Conservation (phyloP, 2,797 vertebrate genomes). For the Buceros bicornis region DNA sequence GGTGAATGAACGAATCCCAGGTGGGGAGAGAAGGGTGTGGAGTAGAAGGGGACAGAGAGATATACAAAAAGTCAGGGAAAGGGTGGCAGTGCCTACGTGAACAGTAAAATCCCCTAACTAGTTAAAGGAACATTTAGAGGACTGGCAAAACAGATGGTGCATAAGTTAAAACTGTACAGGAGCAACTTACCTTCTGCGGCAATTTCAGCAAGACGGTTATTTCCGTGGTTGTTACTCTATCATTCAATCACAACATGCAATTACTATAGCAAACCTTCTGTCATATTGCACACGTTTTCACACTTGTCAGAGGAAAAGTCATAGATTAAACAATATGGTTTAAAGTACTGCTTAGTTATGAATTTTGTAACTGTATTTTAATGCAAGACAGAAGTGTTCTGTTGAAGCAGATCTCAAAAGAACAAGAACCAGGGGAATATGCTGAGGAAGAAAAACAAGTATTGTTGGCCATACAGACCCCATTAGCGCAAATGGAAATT, state of each 20-base stretch:
- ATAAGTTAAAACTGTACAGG: conserved; percentile 56
- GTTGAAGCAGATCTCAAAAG: conserved; percentile 25
- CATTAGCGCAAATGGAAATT: conserved; percentile 4
- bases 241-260: conserved; percentile 70
- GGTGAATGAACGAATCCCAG: background rate
- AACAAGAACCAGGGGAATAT: background rate
- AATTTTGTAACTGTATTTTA: conserved; percentile 44
- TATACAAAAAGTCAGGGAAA: conserved; percentile 24
- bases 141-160: conserved; percentile 62
- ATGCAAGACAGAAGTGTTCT: conserved; percentile 35
- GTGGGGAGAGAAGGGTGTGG: background rate
- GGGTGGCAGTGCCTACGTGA: background rate
- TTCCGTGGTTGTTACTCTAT: conserved; percentile 32
- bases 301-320: conserved; percentile 52
- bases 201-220: conserved; percentile 46
- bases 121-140: conserved; percentile 56
- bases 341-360: conserved; percentile 47
- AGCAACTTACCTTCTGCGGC: conserved; percentile 54
- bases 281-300: conserved; percentile 23
- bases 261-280: conserved; percentile 59
- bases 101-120: conserved; percentile 33
- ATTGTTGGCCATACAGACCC: background rate
- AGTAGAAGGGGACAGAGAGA: background rate
- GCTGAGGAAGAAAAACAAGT: background rate
- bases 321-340: conserved; percentile 68